Conservation (phyloP, 2,113 vertebrate species). For the Anseranas semipalmata region DNA sequence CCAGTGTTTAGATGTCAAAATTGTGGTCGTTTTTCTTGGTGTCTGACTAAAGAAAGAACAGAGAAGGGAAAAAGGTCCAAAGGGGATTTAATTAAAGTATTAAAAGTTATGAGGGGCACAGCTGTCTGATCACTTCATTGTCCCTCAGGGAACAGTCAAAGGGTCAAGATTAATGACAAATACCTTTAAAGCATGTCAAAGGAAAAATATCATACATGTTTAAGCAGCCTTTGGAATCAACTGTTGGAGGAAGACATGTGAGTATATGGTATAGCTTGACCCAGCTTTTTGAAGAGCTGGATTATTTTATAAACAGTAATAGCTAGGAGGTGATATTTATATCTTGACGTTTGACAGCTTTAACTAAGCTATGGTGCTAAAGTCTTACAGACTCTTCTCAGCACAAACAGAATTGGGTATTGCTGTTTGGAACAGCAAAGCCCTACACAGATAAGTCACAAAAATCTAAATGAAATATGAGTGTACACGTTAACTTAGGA, state of each 20-base stretch:
- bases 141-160: constrained; percentile 52
- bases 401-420: background rate
- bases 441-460: background rate
- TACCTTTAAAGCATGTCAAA: constrained; percentile 56
- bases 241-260: constrained; percentile 12
- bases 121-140: constrained; percentile 65
- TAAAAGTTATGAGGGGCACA: constrained; percentile 62
- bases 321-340: constrained; percentile 36
- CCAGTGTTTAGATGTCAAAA: constrained; percentile 63
- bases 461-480: background rate
- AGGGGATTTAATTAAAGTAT: constrained; percentile 70
- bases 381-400: background rate
- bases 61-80: constrained; percentile 34
- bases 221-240: constrained; percentile 57
- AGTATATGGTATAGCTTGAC: background rate
- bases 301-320: background rate
- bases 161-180: constrained; percentile 66
- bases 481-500: background rate
- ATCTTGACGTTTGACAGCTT: constrained; percentile 1
- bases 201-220: constrained; percentile 50
- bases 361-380: background rate
- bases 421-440: background rate
- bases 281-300: constrained; percentile 37
- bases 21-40: constrained; percentile 40
- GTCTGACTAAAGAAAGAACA: constrained; percentile 59